Base-by-base conservation (phyloP, 1,140 invertebrate genomes). In the Saxidomus purpurata region DNA sequence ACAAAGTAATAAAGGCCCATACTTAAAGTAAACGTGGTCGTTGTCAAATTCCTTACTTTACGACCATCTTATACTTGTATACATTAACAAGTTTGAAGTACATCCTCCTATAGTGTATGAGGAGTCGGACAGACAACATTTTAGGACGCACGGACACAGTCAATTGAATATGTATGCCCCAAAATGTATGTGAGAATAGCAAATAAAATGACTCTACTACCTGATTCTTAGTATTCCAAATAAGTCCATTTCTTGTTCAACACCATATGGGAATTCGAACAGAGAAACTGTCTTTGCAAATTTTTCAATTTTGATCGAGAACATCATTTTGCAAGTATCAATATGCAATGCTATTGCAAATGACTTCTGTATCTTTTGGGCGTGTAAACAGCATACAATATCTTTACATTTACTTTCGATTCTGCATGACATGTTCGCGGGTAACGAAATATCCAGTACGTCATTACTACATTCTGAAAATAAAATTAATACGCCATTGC, bases 271-370 rank as follows among this genome's bases (percentile, higher is more conserved):
- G 59, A 84, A 84, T 22, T 79, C 38, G 31, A 76, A 25, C 0
- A 89, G 55, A 13, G 59, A 40, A 22, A 40, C 34, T 49, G 15
- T 40, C n/a, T 19, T 2, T 2, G 28, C n/a, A 25, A 63, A n/a
- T 52, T 63, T 49, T 28, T 88, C 86, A 67, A 88, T 80, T 1
- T 17, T 28, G 13, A 88, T n/a, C 2, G 74, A 67, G 6, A 88
- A n/a, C 9, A 19, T 17, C 36, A 40, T 28, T 2, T 61, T 22
- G 38, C 86, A 88, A 11, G 43, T 1, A 63, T 88, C 76, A 31
- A 80, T 6, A 0, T 17, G 1, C 0, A 76, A 11, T 19, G 22
- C 25, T n/a, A 76, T 47, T 49, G 17, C 3, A 76, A 76, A 76
- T 25, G 31, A n/a, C 38, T n/a, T 43, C 25, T 13, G 19, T 3